Base-by-base conservation (phyloP, 2,113 vertebrate species). In the Sylvilagus bachmani region DNA sequence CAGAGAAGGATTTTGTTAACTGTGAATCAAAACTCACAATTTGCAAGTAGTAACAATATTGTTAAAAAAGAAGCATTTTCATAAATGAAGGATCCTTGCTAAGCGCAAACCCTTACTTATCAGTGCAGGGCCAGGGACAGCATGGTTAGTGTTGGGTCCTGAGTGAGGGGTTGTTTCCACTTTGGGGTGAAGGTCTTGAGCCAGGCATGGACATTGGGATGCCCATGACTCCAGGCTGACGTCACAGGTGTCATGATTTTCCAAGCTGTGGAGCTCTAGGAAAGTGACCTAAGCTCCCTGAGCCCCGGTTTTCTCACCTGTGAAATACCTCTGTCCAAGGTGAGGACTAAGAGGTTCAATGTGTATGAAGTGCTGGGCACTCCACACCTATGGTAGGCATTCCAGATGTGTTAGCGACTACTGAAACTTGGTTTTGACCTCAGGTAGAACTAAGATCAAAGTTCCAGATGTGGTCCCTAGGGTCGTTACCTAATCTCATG, bases 291-390 rank as follows among this genome's bases (percentile, higher is more conserved):
- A 9, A 79, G 58, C 22, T 4, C 17, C 74, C 38, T 36, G 38
- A 44, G 67, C 73, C 33, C 88, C 2, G 0, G 53, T 96, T 36
- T 86, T 49, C 38, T 78, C 61, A 36, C 69, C 19, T 86, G 17
- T 74, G 21, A 77, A 71, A 90, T 22, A 31, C 17, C 25, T 62
- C 2, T 1, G 6, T 2, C 16, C 5, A 0, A 66, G 19, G 13
- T 19, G 53, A 44, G 64, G 77, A 22, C 31, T 19, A 25, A 61
- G 25, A 8, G 62, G 10, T 5, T 70, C 38, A 19, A 22, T 25
- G 27, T 29, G 14, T 0, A 0, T 22, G 14, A 83, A 79, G 73
- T 73, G 24, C 0, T 53, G n/a, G 51, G 13, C 25, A 7, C 2
- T 10, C 49, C 13, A 19, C 29, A 73, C 12, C 11, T 5, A 44